A percentile compares a stretch with the other conserved stretches of the same genome.
Conservation (phyloP, 2,888 invertebrate species). For the Ormyrus labotus region DNA sequence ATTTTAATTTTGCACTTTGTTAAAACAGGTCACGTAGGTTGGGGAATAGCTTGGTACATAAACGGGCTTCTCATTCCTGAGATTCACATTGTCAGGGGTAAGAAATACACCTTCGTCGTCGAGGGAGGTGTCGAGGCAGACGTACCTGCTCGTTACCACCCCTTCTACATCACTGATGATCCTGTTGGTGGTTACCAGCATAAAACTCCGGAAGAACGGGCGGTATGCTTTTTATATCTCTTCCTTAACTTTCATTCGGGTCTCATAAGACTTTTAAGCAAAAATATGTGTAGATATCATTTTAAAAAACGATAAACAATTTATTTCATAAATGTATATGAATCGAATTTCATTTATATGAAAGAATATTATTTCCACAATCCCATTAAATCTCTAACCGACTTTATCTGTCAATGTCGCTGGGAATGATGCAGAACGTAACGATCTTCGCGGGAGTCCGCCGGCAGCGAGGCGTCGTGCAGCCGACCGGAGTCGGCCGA, state of each 20-base stretch:
- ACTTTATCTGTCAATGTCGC: constrained; percentile 3
- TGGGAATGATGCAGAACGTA: constrained; percentile 77
- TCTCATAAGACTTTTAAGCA: background rate
- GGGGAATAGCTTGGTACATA: constrained; percentile 97
- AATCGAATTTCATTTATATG: too few species aligned
- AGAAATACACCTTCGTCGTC: constrained; percentile 90
- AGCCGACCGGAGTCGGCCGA: constrained; percentile 88
- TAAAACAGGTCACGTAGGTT: constrained; percentile 89
- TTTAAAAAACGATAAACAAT: background rate
- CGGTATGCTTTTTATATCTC: constrained; percentile 77
- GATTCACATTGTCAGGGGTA: constrained; percentile 91
- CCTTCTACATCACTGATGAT: constrained; percentile 95
- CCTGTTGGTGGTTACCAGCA: constrained; percentile 92
- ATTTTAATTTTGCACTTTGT: background rate
- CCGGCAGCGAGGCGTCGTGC: constrained; percentile 82
- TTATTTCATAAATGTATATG: too few species aligned
- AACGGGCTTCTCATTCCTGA: constrained; percentile 95
- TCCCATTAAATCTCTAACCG: background rate
- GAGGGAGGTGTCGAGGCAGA: constrained; percentile 90
- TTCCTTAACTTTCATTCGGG: background rate
- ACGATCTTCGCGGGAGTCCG: constrained; percentile 90
- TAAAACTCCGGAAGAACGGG: constrained; percentile 87
- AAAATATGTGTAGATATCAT: too few species aligned
- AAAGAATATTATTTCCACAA: too few species aligned
- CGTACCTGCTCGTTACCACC: constrained; percentile 90